Evolutionary conservation across 1,140 invertebrate genomes (phyloP), one percentile per base, ranked within the genome.

Genomic region (Diorhabda sublineata): DNA sequence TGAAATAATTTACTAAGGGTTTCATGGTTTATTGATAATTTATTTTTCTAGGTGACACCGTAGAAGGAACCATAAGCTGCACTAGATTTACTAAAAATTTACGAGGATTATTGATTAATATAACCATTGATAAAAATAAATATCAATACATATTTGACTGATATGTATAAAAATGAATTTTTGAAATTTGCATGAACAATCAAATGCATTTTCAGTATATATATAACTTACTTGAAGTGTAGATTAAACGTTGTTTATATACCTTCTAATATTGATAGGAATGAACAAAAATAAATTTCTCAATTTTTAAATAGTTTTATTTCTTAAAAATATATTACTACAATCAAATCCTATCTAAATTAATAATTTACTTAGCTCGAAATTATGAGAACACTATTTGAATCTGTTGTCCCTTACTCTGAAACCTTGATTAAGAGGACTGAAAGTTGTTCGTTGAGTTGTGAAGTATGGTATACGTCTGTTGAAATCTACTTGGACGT

Each of bases 401-500:
- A 81, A 81, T 67, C 72, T 74, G 63, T 79, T 79, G 71, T 74
- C 78, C 61, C 76, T 73, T 71, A 85, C 81, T 81, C 85, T 83
- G 74, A 85, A 87, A 4, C 86, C 81, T 80, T 85, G 85, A 77
- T 85, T 84, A 61, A 89, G 82, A 1, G 89, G 87, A 78, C 87
- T 91, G 44, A 85, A 83, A 47, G 88, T 86, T 2, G 47, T 6
- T 75, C 84, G 76, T 83, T 44, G 84, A 76, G 75, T 85, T 82
- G 78, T 74, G 68, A 75, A 80, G 69, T 78, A 85, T 45, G 77
- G 85, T 78, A 81, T 85, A 80, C 82, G 83, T 82, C 73, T 79
- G 76, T 79, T 84, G 69, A 82, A 84, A 2, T 88, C 85, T 8
- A 86, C 84, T 77, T 92, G 89, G 6, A 92, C 87, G 80, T 93